Evolutionary conservation across 2,888 invertebrate genomes (phyloP).

Genomic region (Torymus texanus): DNA sequence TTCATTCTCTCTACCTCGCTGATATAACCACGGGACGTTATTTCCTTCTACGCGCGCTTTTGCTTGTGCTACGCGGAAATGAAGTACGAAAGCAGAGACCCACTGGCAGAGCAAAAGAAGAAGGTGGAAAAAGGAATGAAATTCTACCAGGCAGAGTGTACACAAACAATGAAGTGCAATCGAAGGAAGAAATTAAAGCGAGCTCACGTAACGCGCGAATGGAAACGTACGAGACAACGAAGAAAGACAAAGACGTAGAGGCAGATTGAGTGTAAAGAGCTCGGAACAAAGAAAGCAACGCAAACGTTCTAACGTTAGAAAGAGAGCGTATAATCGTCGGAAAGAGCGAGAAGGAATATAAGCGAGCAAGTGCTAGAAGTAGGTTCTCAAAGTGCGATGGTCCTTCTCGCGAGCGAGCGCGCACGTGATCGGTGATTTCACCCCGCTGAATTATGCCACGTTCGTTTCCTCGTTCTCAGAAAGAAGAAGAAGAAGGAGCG

Average conservation of each 20-base stretch:
- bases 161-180: slow-evolving; percentile 10
- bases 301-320: too few relatives aligned
- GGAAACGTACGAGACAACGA: background rate
- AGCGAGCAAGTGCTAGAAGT: background rate
- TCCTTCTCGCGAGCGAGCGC: background rate
- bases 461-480: slow-evolving; percentile 65
- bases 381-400: slow-evolving; percentile 28
- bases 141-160: background rate
- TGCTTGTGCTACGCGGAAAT: background rate
- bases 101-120: background rate
- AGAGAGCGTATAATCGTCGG: too few relatives aligned
- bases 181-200: slow-evolving; percentile 12
- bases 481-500: background rate
- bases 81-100: background rate
- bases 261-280: too few relatives aligned
- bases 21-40: too few relatives aligned
- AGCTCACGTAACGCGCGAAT: background rate
- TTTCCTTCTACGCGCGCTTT: too few relatives aligned
- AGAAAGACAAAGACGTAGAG: background rate
- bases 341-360: background rate
- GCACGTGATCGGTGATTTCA: slow-evolving; percentile 67
- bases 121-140: background rate
- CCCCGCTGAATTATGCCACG: slow-evolving; percentile 65
- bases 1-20: too few relatives aligned
- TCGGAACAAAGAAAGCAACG: too few relatives aligned